phyloP scores from a whole-genome alignment of 2,113 vertebrate species.

The Condylura cristata region DNA sequence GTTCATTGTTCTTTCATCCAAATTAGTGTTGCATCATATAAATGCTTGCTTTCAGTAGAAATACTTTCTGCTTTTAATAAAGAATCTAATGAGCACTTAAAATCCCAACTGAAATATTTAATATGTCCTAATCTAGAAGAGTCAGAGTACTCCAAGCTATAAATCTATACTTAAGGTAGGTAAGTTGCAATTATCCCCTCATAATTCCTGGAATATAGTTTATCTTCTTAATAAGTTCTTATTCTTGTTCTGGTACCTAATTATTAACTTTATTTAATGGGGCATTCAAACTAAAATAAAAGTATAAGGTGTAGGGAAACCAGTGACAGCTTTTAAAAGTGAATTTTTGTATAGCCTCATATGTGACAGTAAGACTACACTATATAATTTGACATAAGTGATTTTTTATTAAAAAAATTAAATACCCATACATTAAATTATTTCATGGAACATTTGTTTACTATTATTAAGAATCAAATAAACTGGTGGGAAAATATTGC shows the following conservation, averaged over 20 bases:
- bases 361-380: background rate
- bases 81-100: background rate
- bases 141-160: background rate
- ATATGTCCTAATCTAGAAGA: background rate
- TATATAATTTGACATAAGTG: background rate
- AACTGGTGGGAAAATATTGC: background rate
- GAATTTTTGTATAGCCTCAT: background rate
- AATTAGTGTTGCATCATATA: background rate
- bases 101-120: background rate
- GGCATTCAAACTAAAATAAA: background rate
- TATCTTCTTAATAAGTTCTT: background rate
- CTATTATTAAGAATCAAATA: background rate
- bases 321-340: background rate
- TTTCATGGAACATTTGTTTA: constrained; percentile 21
- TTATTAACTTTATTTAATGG: background rate
- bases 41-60: background rate
- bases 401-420: constrained; percentile 35
- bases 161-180: background rate
- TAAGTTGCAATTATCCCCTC: background rate
- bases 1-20: background rate
- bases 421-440: constrained; percentile 19
- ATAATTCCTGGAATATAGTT: background rate
- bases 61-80: background rate
- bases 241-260: background rate
- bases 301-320: background rate